A percentile compares a stretch with the other conserved stretches of the same genome.
phyloP scores from a whole-genome alignment of 2,113 vertebrate species.

The Phaetusa simplex region DNA sequence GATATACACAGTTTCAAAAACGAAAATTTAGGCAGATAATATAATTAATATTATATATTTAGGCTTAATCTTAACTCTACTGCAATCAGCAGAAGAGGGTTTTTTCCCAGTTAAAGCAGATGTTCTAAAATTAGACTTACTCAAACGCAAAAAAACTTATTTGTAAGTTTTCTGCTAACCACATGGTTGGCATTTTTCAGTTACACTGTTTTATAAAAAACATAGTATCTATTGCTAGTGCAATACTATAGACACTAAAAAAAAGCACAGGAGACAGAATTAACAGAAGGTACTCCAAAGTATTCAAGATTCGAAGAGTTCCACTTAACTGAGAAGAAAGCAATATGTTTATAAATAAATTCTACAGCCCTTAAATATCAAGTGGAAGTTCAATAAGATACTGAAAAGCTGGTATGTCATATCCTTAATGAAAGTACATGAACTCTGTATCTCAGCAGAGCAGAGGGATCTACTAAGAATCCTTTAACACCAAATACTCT shows the following conservation, averaged over 20 bases:
- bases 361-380: background rate
- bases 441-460: background rate
- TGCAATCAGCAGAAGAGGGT: background rate
- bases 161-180: background rate
- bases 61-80: background rate
- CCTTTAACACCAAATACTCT: accelerated
- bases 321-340: background rate
- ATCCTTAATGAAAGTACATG: background rate
- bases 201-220: background rate
- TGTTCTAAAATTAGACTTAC: background rate
- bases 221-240: background rate
- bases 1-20: slow-evolving; percentile 59
- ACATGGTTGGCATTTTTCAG: background rate
- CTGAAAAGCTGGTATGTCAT: background rate
- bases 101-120: background rate
- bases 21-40: background rate
- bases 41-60: background rate
- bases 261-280: background rate
- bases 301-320: background rate
- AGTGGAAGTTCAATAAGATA: background rate
- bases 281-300: background rate
- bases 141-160: background rate
- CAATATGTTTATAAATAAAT: background rate
- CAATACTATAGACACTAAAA: background rate
- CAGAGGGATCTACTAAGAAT: background rate